phyloP scores from a whole-genome alignment of 2,888 invertebrate genomes.

The Rhingia rostrata region DNA sequence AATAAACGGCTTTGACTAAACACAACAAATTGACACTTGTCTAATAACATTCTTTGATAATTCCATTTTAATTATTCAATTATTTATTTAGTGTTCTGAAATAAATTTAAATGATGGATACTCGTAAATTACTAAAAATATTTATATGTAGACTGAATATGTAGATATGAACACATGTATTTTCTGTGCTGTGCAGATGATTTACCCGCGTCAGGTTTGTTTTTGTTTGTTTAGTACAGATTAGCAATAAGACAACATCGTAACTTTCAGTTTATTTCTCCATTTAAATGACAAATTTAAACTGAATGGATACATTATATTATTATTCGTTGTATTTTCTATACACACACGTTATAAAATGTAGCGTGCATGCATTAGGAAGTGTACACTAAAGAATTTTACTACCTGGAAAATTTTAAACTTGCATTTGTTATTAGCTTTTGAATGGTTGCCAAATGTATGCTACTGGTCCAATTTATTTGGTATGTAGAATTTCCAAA shows the following conservation, averaged over 20 bases:
- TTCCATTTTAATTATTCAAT: conserved; percentile 39
- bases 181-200: conserved; percentile 19
- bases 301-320: conserved; percentile 10
- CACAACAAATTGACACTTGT: conserved; percentile 19
- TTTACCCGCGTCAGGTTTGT: conserved; percentile 53
- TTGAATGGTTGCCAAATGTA: conserved; percentile 5
- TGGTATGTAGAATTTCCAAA: conserved; percentile 3
- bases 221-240: conserved; percentile 44
- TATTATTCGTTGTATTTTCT: conserved; percentile 26
- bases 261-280: conserved; percentile 6
- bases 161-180: not conserved
- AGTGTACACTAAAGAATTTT: conserved; percentile 36
- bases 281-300: not conserved
- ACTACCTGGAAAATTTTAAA: not conserved
- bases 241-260: conserved; percentile 51
- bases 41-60: conserved; percentile 42
- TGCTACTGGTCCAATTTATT: not conserved
- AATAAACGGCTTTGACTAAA: not conserved
- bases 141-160: not conserved
- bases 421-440: not conserved
- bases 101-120: conserved; percentile 25
- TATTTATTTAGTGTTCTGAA: conserved; percentile 30
- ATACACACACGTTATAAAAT: conserved; percentile 34
- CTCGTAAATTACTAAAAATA: conserved; percentile 23
- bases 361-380: conserved; percentile 48